Evolutionary conservation across 2,888 invertebrate species (phyloP).

Genomic region (Ectemnius continuus): DNA sequence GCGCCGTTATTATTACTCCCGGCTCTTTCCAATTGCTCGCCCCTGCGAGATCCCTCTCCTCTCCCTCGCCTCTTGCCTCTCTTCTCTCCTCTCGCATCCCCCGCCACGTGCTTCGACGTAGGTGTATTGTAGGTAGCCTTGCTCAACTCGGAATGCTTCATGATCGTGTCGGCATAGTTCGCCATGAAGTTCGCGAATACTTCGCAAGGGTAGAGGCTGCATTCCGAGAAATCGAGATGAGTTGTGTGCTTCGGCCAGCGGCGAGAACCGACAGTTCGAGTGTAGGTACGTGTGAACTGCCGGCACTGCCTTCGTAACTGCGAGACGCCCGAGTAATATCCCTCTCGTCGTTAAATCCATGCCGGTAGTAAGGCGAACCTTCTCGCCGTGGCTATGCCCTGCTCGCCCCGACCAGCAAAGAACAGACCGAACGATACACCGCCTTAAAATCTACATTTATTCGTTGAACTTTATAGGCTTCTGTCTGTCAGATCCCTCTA

Average conservation of each 20-base stretch:
- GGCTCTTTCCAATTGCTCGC: conserved; percentile 58
- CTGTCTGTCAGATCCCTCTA: conserved; percentile 48
- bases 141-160: conserved; percentile 21
- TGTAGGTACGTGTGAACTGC: conserved; percentile 66
- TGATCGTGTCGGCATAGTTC: conserved; percentile 23
- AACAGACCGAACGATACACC: conserved; percentile 70
- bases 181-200: conserved; percentile 12
- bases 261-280: conserved; percentile 32
- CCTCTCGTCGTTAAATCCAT: conserved; percentile 59
- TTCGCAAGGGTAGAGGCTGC: conserved; percentile 7
- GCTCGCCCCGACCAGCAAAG: conserved; percentile 36
- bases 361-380: conserved; percentile 48
- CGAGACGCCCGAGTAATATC: conserved; percentile 54
- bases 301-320: conserved; percentile 50
- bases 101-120: conserved; percentile 24
- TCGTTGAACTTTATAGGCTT: conserved; percentile 72
- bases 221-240: conserved; percentile 50
- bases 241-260: conserved; percentile 62
- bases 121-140: conserved; percentile 9
- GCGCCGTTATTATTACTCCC: conserved; percentile 63
- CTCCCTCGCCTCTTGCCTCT: too few species aligned
- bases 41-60: conserved; percentile 36
- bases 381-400: conserved; percentile 42
- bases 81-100: neutral
- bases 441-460: conserved; percentile 73